Conservation (phyloP, 2,113 vertebrate genomes). For the Ariopsis seemanni region DNA sequence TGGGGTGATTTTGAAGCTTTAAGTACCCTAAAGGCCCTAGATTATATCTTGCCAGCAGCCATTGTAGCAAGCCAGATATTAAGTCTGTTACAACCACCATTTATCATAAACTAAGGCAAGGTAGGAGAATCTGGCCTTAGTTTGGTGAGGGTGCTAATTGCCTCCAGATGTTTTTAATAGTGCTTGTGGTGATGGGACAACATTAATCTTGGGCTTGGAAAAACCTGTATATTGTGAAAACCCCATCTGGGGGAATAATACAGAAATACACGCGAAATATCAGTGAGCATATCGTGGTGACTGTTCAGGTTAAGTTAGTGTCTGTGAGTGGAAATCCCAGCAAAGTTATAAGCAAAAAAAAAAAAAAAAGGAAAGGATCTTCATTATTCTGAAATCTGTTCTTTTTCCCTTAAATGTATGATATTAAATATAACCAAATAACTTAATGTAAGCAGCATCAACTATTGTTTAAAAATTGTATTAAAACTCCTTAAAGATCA, state of each 20-base stretch:
- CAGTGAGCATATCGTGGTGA: neutral
- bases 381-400: neutral
- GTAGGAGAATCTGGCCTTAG: neutral
- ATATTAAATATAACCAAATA: neutral
- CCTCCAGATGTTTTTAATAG: neutral
- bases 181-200: neutral
- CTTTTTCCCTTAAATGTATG: neutral
- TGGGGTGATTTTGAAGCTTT: neutral
- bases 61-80: neutral
- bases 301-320: neutral
- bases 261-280: neutral
- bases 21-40: neutral
- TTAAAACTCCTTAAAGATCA: neutral
- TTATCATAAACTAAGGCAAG: neutral
- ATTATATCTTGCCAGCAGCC: neutral
- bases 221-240: neutral
- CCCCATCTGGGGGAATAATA: neutral
- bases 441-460: neutral
- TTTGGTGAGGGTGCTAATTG: neutral
- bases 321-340: neutral
- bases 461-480: neutral
- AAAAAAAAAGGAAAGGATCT: neutral
- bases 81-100: neutral
- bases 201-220: neutral
- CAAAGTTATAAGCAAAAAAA: neutral